These are phyloP conservation scores for Fringilla coelebs DNA, from an alignment of 2,797 vertebrate species.

Conservation along the genomic window DNA sequence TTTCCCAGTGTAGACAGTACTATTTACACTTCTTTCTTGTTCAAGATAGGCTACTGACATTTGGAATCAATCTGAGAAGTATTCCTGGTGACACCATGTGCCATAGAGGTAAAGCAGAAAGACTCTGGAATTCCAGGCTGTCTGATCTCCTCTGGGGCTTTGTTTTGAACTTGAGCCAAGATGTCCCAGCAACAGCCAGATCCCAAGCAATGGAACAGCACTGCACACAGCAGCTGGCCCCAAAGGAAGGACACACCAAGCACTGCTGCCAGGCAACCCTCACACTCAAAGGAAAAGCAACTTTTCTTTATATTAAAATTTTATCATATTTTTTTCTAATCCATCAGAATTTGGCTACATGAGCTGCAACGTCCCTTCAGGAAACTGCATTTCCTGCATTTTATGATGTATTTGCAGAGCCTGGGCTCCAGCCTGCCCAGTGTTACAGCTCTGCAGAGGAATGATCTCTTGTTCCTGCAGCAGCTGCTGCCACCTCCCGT, in stretches of 20 bases:
- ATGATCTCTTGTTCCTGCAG: rapidly evolving
- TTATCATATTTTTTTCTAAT: background rate
- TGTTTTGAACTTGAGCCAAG: background rate
- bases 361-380: background rate
- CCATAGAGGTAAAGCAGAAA: background rate
- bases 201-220: background rate
- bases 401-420: background rate
- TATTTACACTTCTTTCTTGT: background rate
- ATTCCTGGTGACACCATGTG: background rate
- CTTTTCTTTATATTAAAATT: background rate
- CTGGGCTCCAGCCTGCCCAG: background rate
- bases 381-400: background rate
- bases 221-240: background rate
- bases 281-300: background rate
- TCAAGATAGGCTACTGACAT: background rate
- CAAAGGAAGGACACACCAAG: background rate
- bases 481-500: background rate
- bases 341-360: background rate
- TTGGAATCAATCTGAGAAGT: background rate
- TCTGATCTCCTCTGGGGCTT: too few species aligned
- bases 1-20: rapidly evolving
- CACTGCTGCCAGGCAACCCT: rapidly evolving
- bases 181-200: background rate
- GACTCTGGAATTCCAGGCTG: background rate
- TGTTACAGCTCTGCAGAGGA: background rate